phyloP scores from a whole-genome alignment of 2,888 invertebrate genomes.

The Choristoneura rosaceana region DNA sequence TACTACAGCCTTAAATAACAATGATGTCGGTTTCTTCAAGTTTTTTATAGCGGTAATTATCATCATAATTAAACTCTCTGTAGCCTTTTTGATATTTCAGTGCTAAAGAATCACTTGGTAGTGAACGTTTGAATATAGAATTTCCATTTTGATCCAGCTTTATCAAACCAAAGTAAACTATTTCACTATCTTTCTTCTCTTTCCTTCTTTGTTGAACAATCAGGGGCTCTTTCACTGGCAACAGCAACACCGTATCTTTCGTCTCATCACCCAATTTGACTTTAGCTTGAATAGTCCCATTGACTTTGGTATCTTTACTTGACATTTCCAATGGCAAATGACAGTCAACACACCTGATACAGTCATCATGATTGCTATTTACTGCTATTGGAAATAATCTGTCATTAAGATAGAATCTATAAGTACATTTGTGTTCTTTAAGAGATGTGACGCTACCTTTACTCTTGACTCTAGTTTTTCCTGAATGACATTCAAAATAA shows the following conservation, averaged over 20 bases:
- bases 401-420: slow-evolving; percentile 85
- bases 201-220: slow-evolving; percentile 70
- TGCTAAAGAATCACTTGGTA: slow-evolving; percentile 71
- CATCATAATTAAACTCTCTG: slow-evolving; percentile 52
- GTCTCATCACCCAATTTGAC: slow-evolving; percentile 61
- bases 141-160: slow-evolving; percentile 65
- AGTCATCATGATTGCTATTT: slow-evolving; percentile 72
- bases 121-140: slow-evolving; percentile 63
- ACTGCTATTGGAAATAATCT: slow-evolving; percentile 84
- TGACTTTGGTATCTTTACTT: slow-evolving; percentile 52
- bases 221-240: slow-evolving; percentile 71
- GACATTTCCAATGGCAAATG: slow-evolving; percentile 70
- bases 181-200: slow-evolving; percentile 54
- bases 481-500: slow-evolving; percentile 87
- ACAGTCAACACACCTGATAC: slow-evolving; percentile 81
- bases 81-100: slow-evolving; percentile 77
- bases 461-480: slow-evolving; percentile 64
- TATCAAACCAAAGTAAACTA: slow-evolving; percentile 73
- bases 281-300: slow-evolving; percentile 79
- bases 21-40: slow-evolving; percentile 63
- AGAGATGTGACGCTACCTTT: slow-evolving; percentile 58
- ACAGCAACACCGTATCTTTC: slow-evolving; percentile 67
- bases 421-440: slow-evolving; percentile 78
- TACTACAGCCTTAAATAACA: slow-evolving; percentile 52
- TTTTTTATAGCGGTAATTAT: slow-evolving; percentile 58